Base-by-base conservation (phyloP, 2,888 invertebrate species). In the Ochropleura plecta region DNA sequence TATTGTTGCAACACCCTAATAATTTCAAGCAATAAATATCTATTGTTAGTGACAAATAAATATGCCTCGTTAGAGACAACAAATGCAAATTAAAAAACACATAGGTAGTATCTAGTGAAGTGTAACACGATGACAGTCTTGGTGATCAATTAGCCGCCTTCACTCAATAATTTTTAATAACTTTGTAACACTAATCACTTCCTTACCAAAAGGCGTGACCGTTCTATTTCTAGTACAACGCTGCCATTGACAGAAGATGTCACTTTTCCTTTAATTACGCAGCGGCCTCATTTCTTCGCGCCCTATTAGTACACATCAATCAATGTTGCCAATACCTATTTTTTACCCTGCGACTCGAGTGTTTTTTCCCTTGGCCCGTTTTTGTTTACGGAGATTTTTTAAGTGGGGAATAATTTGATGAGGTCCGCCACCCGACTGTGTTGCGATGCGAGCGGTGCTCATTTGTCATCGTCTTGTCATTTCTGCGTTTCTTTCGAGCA, bases 391-490 rank as follows among this genome's bases (percentile, higher is more conserved):
- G 91, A 94, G 95, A 95, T 96, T 96, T 96, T 96, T 96, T 95
- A 95, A 96, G 95, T 95, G 95, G 94, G 96, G 95, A 95, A 96
- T 96, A 96, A 96, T 96, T 96, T 96, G 96, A 96, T 96, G 96
- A 96, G 96, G 96, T 95, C 93, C 94, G 95, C 96, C 96, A 96
- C 96, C 96, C 96, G 96, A 94, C 95, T 94, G 95, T 90, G 95
- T 92, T 94, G 93, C 87, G 95, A 93, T 93, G 93, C 92, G 93
- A 92, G 92, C 93, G 93, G 89, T 90, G 95, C 96, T 96, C 96
- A 96, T 96, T 96, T 96, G 96, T 96, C 96, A 96, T 96, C 96
- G 96, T 96, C 96, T 96, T 96, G 96, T 96, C 96, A 96, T 96
- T 96, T 95, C 95, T 95, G 94, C 94, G 93, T 96, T 96, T 96